Conservation (phyloP, 2,113 vertebrate species). For the Agapornis roseicollis region DNA sequence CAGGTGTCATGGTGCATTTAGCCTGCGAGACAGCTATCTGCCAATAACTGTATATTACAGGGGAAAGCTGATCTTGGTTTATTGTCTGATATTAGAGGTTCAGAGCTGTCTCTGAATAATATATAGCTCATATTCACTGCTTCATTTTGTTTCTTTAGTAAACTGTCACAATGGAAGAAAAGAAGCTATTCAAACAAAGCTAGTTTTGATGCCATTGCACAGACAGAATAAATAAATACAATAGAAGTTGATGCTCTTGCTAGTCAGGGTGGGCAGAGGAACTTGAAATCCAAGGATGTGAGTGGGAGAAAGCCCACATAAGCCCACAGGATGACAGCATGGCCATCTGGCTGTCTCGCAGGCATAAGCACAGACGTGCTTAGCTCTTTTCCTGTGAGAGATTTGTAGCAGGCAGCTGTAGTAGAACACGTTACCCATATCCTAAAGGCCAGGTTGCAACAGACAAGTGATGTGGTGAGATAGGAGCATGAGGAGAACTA, state of each 20-base stretch:
- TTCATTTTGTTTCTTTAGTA: neutral
- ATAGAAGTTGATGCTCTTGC: neutral
- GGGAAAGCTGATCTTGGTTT: neutral
- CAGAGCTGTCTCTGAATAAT: neutral
- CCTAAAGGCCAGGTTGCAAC: neutral
- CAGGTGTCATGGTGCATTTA: rapidly evolving
- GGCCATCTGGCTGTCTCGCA: neutral
- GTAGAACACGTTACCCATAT: rapidly evolving
- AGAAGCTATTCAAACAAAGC: neutral
- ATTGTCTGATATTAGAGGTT: neutral
- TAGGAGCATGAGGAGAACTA: neutral
- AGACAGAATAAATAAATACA: neutral
- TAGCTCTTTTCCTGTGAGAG: rapidly evolving
- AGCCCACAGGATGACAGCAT: neutral
- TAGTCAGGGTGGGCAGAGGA: neutral
- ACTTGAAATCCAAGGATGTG: neutral
- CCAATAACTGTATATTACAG: neutral
- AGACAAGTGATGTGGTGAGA: neutral
- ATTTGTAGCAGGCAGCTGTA: neutral
- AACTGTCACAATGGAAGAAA: neutral
- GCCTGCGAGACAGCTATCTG: neutral
- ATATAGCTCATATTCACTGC: neutral
- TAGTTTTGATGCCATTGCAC: neutral
- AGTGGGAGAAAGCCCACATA: neutral
- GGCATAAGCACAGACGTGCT: neutral